These are phyloP conservation scores for Poeciliopsis occidentalis DNA, from an alignment of 2,113 vertebrate species.

Conservation along the genomic window DNA sequence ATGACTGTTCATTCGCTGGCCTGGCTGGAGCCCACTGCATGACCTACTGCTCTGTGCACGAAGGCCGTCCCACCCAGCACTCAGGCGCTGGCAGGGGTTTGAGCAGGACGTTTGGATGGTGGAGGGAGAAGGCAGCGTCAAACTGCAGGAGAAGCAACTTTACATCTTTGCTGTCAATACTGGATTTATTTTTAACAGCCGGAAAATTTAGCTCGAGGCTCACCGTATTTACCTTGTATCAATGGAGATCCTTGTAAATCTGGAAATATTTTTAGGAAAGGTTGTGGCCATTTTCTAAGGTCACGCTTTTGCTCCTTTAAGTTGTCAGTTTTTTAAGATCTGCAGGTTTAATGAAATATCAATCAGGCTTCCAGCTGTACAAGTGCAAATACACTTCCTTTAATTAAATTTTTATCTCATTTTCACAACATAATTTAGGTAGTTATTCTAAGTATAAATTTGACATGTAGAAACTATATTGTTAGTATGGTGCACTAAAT, in stretches of 20 bases:
- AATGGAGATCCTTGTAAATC: constrained; percentile 7
- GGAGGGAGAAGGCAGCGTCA: constrained; percentile 29
- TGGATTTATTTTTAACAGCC: constrained; percentile 22
- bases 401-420: not conserved
- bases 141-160: constrained; percentile 6
- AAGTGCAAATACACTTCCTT: not conserved
- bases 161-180: constrained; percentile 2
- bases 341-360: too few relatives aligned
- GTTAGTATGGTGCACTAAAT: not conserved
- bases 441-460: not conserved
- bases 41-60: constrained; percentile 43
- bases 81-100: constrained; percentile 35
- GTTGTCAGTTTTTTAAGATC: constrained; percentile 10
- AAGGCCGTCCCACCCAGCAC: constrained; percentile 31
- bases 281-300: not conserved
- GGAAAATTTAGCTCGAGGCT: constrained; percentile 1
- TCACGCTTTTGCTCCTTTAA: constrained; percentile 2
- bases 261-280: not conserved
- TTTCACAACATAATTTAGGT: not conserved
- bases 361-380: not conserved
- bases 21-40: constrained; percentile 44
- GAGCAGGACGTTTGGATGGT: constrained; percentile 21
- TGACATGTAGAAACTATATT: not conserved
- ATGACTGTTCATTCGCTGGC: constrained; percentile 47
- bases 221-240: constrained; percentile 5